Percentiles rank a stretch among this genome's conserved stretches.
phyloP scores from a whole-genome alignment of 1,140 invertebrate genomes.

The Apis florea region DNA sequence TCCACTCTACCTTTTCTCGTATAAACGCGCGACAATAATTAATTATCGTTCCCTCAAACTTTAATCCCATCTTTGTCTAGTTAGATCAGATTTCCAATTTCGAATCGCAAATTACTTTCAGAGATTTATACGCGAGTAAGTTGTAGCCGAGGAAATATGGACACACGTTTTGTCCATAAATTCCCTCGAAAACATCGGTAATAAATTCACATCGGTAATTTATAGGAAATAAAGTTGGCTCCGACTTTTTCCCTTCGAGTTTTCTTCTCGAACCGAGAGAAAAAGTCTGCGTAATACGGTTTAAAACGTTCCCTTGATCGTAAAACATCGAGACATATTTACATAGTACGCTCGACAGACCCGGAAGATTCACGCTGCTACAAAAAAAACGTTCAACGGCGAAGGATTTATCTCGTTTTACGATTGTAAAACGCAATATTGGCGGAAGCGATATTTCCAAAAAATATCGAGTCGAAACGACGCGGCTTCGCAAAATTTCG shows the following conservation, averaged over 20 bases:
- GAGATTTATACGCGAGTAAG: not conserved
- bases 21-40: constrained; percentile 41
- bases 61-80: not conserved
- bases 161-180: too few species aligned
- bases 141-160: too few species aligned
- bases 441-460: not conserved
- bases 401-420: constrained; percentile 4
- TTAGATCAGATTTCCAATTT: not conserved
- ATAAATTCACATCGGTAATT: not conserved
- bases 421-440: not conserved
- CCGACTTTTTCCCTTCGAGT: too few species aligned
- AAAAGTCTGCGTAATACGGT: constrained; percentile 18
- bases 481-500: not conserved
- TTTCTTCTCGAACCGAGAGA: not conserved
- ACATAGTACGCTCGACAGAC: not conserved
- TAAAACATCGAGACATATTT: constrained; percentile 8
- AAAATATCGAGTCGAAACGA: not conserved
- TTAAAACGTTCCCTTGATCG: constrained; percentile 20
- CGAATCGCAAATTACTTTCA: not conserved
- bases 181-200: too few species aligned
- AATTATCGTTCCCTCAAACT: not conserved
- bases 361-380: constrained; percentile 23
- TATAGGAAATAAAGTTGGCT: too few species aligned
- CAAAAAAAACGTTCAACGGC: constrained; percentile 18
- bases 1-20: constrained; percentile 20